phyloP scores from a whole-genome alignment of 2,797 vertebrate genomes.

The Cossypha heuglini region DNA sequence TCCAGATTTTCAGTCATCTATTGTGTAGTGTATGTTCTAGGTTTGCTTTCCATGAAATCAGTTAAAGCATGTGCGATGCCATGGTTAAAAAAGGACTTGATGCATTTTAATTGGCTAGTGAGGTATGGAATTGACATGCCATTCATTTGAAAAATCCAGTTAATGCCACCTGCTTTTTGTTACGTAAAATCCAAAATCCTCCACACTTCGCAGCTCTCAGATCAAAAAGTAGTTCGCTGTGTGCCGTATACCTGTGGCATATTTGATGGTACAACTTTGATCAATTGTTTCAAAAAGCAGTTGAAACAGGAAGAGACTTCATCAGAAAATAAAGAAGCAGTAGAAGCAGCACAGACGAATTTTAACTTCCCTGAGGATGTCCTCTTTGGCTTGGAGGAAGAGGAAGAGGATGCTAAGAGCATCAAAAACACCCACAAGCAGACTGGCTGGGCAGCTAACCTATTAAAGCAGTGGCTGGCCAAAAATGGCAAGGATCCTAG shows the following conservation, averaged over 20 bases:
- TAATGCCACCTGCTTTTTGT: constrained; percentile 65
- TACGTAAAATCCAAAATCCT: constrained; percentile 27
- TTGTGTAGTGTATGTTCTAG: neutral
- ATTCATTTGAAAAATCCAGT: constrained; percentile 23
- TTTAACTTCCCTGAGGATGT: constrained; percentile 54
- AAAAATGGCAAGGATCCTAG: constrained; percentile 64
- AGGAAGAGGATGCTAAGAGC: constrained; percentile 66
- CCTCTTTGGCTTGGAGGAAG: constrained; percentile 66
- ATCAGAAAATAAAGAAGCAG: constrained; percentile 56
- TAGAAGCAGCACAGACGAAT: constrained; percentile 47
- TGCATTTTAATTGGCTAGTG: constrained; percentile 3
- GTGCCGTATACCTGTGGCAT: constrained; percentile 57
- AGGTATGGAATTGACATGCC: neutral
- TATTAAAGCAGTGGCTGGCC: constrained; percentile 62
- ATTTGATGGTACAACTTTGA: constrained; percentile 65
- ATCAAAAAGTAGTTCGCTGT: constrained; percentile 58
- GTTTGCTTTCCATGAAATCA: neutral
- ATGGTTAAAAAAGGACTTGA: constrained; percentile 11
- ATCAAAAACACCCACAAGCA: constrained; percentile 68
- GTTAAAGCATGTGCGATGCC: constrained; percentile 38
- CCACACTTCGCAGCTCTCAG: constrained; percentile 50
- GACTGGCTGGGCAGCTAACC: constrained; percentile 63
- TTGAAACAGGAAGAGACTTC: constrained; percentile 63
- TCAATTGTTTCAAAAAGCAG: constrained; percentile 65
- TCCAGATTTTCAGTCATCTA: constrained; percentile 12